Base-by-base conservation (phyloP, 1,140 invertebrate species). In the Papilio xuthus region DNA sequence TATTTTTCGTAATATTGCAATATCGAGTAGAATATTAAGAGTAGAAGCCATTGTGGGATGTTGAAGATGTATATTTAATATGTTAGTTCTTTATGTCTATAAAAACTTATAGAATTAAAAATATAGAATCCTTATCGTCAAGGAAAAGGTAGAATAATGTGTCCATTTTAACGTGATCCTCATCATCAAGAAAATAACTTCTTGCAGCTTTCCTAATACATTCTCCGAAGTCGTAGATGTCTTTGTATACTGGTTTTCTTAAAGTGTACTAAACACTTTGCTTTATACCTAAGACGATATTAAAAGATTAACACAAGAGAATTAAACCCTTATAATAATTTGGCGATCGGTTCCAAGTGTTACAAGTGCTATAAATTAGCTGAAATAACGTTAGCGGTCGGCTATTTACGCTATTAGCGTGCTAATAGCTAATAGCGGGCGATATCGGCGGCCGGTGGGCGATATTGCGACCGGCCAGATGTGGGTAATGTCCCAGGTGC, bases 351-450 rank as follows among this genome's bases (percentile, higher is more conserved):
- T 73, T 73, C 42, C 41, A 44, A 47, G 20, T 42, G 71, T 44
- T 73, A 44, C 71, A 23, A 41, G 9, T 10, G 41, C 71, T 42
- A 73, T 73, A 73, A 73, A 73, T 73, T 73, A 73, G 23, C 71
- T 18, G 37, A 47, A 50, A 47, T 73, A 73, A 42, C 70, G 41
- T 44, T 73, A 47, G 71, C 71, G 71, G 71, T 50, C 71, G 71
- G 41, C 71, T 73, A 73, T 73, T 73, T 73, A 73, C 42, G 71
- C 71, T 47, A 73, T 73, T 73, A 73, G 37, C 71, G 71, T 73
- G 41, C 42, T 73, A 73, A 73, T 73, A 73, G 70, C 70, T 71
- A 71, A 71, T 71, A 71, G 71, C 42, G 26, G 71, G 23, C 71
- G 41, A 73, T 73, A 47, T 73, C 71, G 71, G 41, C 41, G 70